phyloP scores from a whole-genome alignment of 2,113 vertebrate species.

The Podarcis cretensis region DNA sequence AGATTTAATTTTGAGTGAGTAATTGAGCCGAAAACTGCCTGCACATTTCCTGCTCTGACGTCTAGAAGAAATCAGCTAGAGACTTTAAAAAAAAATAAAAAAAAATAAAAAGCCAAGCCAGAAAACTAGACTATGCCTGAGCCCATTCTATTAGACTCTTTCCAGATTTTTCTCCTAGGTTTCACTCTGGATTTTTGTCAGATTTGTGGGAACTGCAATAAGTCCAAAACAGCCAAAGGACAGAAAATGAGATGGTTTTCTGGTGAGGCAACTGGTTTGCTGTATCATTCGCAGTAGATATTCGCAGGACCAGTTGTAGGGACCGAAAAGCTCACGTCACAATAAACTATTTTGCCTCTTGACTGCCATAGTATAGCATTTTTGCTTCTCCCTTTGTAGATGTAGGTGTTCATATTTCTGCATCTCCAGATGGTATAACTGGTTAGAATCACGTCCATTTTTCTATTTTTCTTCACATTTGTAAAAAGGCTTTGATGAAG shows the following conservation, averaged over 20 bases:
- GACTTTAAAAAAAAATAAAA: not conserved
- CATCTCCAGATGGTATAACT: not conserved
- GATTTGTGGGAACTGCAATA: too few relatives aligned
- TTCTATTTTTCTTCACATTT: not conserved
- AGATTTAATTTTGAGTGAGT: not conserved
- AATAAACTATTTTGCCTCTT: not conserved
- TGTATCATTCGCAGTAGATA: too few relatives aligned
- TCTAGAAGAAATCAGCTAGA: not conserved
- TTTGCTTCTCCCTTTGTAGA: not conserved
- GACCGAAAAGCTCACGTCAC: not conserved
- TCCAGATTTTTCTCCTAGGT: not conserved
- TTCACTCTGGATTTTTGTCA: not conserved
- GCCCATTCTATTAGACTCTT: not conserved
- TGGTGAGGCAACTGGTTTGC: not conserved
- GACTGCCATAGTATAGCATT: not conserved
- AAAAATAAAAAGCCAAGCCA: not conserved
- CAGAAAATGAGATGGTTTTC: not conserved
- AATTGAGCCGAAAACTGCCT: not conserved
- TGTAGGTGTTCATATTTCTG: not conserved
- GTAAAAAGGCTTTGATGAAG: not conserved
- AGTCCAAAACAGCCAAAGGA: not conserved
- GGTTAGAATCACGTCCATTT: too few relatives aligned
- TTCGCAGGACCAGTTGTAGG: not conserved
- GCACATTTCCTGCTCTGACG: not conserved
- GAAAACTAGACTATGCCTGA: not conserved